Evolutionary conservation across 2,113 vertebrate species (phyloP), one percentile per base, ranked within the genome.

Genomic region (Crotalus horridus): DNA sequence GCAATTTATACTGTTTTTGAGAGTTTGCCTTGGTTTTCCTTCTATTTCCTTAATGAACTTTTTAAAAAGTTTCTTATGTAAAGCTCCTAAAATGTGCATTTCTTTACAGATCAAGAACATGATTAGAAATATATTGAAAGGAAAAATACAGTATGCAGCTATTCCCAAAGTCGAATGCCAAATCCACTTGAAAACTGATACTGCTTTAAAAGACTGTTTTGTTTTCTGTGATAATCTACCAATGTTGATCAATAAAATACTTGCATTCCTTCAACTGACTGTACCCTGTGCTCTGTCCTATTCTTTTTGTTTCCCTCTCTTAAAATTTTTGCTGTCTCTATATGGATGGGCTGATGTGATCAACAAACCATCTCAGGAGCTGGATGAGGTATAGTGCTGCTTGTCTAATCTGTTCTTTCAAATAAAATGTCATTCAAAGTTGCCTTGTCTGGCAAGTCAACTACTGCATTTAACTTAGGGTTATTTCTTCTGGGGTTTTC

Each of bases 351-450:
- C 98, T 96, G 97, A 97, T 97, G 98, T 98, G 97, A 96, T 97
- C 98, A 96, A 96, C 98, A 97, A 98, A 96, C 98, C 97, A 97
- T 96, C 96, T 96, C 99, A 99, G 99, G 99, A 99, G 98, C 98
- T 99, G 97, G 99, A 99, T 97, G 99, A 99, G 99, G 99, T 99
- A 99, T 96, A 96, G 97, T 97, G 61, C n/a, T 69, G 55, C 95
- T 98, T 94, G 46, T 92, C 95, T 92, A 93, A 95, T 39, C 48
- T 87, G 6, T 53, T 85, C 43, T 87, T 93, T 55, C 81, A 86
- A 87, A 23, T 48, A 43, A 85, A 93, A 64, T 90, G 48, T 87
- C 12, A 4, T 58, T 3, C 29, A 23, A 87, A 61, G 4, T 43
- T 61, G 48, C n/a, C 8, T 48, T 89, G 1, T 46, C 17, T 26